phyloP scores from a whole-genome alignment of 2,113 vertebrate genomes.

The Pseudopipra pipra region DNA sequence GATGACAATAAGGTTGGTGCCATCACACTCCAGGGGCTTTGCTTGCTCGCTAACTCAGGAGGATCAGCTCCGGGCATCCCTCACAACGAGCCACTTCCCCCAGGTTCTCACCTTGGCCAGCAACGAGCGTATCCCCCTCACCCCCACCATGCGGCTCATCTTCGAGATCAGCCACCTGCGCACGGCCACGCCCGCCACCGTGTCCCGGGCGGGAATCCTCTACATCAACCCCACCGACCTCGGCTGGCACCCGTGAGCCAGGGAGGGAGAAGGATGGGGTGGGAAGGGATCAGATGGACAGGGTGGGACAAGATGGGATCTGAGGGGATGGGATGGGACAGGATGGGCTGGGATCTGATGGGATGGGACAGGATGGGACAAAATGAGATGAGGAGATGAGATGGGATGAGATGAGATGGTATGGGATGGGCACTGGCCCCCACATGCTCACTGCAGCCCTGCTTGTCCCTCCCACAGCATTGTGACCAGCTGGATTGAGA shows the following conservation, averaged over 20 bases:
- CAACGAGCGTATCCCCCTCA: conserved; percentile 80
- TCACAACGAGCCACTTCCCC: background rate
- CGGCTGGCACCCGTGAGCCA: conserved; percentile 79
- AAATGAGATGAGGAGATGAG: background rate
- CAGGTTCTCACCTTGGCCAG: conserved; percentile 83
- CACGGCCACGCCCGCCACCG: conserved; percentile 78
- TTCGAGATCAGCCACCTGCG: conserved; percentile 81
- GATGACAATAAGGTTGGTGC: conserved; percentile 78
- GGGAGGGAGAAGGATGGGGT: background rate
- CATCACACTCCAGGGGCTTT: background rate
- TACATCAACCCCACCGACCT: conserved; percentile 79
- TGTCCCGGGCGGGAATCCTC: conserved; percentile 80
- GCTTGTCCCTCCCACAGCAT: conserved; percentile 40
- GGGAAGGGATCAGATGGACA: background rate
- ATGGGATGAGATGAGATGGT: rapidly evolving
- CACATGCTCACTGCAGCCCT: rapidly evolving
- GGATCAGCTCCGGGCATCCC: background rate
- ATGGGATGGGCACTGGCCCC: rapidly evolving
- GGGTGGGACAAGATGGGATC: background rate
- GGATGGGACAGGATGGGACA: background rate
- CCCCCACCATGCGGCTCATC: conserved; percentile 79
- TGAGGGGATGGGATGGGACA: too few relatives aligned
- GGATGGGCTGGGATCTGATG: background rate
- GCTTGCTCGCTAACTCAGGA: rapidly evolving
- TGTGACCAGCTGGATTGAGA: conserved; percentile 81